phyloP scores from a whole-genome alignment of 2,113 vertebrate species.

The Thermophis baileyi region DNA sequence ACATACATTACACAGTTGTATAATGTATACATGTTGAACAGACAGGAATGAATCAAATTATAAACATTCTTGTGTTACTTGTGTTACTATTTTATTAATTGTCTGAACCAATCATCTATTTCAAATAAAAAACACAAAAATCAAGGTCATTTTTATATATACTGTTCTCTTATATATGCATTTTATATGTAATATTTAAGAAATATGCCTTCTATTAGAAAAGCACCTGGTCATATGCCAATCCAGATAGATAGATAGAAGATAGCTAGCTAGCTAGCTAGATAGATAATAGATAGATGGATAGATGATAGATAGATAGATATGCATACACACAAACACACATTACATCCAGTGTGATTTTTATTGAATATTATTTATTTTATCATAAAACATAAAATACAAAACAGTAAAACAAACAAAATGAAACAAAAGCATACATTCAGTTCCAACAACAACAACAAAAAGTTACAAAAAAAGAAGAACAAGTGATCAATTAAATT shows the following conservation, averaged over 20 bases:
- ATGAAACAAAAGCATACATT: too few relatives aligned
- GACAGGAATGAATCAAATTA: neutral
- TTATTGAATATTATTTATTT: neutral
- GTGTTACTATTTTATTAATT: neutral
- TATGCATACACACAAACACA: too few relatives aligned
- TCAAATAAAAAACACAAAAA: neutral
- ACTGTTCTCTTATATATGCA: neutral
- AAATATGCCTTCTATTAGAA: slow-evolving; percentile 8
- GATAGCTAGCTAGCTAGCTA: too few relatives aligned
- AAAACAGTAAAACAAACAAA: too few relatives aligned
- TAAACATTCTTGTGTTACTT: neutral
- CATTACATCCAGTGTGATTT: neutral
- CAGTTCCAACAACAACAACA: too few relatives aligned
- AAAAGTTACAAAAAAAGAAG: too few relatives aligned
- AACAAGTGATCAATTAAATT: too few relatives aligned
- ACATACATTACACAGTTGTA: neutral
- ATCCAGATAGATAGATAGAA: neutral
- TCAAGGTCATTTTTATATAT: neutral
- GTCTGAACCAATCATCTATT: neutral
- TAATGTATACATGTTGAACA: neutral
- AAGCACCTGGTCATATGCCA: neutral
- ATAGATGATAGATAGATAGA: too few relatives aligned
- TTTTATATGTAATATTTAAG: neutral
- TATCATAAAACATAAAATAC: too few relatives aligned
- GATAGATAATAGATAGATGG: too few relatives aligned